These are phyloP conservation scores for Kobus ellipsiprymnus DNA, from an alignment of 2,113 vertebrate species.

Conservation along the genomic window DNA sequence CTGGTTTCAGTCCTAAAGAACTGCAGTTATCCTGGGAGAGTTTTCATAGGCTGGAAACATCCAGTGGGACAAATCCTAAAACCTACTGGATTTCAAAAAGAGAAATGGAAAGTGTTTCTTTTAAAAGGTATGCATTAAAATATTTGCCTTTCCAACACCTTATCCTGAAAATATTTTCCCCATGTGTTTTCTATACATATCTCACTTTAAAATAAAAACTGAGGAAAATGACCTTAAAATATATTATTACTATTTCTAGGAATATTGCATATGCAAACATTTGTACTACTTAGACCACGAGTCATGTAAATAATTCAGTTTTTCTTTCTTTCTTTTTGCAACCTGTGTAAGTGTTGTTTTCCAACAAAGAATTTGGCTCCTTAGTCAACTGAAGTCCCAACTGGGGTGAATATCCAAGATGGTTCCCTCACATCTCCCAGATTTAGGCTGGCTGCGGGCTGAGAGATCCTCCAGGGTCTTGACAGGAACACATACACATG, in stretches of 20 bases:
- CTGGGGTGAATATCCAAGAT: neutral
- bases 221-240: neutral
- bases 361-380: neutral
- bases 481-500: neutral
- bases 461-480: neutral
- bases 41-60: neutral
- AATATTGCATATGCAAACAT: neutral
- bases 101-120: neutral
- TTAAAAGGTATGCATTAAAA: constrained; percentile 21
- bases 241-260: neutral
- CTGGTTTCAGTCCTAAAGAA: constrained; percentile 1
- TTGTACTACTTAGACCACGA: neutral
- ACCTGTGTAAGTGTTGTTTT: neutral
- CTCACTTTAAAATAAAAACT: constrained; percentile 5
- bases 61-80: constrained; percentile 9
- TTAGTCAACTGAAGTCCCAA: neutral
- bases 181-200: neutral
- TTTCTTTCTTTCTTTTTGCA: neutral
- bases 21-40: neutral
- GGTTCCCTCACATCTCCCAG: neutral
- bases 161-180: neutral
- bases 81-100: neutral
- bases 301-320: neutral
- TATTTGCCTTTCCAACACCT: constrained; percentile 28
- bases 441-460: neutral